These are phyloP conservation scores for Desmodus rotundus DNA, from an alignment of 2,113 vertebrate genomes.

Conservation along the genomic window DNA sequence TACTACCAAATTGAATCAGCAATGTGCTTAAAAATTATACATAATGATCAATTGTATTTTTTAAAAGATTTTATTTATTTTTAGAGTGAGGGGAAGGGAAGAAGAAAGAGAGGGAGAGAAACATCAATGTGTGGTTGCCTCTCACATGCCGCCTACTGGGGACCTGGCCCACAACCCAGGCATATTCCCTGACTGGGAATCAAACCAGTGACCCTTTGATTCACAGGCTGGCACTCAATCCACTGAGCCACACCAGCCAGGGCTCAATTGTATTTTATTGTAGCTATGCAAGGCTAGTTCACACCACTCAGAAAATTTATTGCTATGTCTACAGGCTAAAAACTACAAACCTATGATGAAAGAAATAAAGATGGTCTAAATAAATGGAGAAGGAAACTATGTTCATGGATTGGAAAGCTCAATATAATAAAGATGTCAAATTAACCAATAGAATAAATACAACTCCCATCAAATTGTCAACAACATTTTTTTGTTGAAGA, in stretches of 20 bases:
- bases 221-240: too few relatives aligned
- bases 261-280: neutral
- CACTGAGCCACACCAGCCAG: too few relatives aligned
- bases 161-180: too few relatives aligned
- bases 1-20: neutral
- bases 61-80: too few relatives aligned
- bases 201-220: too few relatives aligned
- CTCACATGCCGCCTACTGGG: too few relatives aligned
- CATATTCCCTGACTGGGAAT: too few relatives aligned
- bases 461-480: neutral
- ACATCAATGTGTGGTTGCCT: too few relatives aligned
- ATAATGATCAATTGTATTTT: neutral
- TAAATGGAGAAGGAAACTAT: neutral
- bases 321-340: neutral
- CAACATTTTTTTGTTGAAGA: neutral
- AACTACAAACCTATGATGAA: neutral
- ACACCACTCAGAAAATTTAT: neutral
- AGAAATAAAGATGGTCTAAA: neutral
- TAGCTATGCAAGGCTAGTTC: neutral
- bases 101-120: too few relatives aligned
- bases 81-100: too few relatives aligned
- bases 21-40: neutral
- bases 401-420: neutral
- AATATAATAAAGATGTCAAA: neutral
- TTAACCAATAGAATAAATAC: neutral